Evolutionary conservation across 2,888 invertebrate species (phyloP).

Genomic region (Drosophila multiciliata): DNA sequence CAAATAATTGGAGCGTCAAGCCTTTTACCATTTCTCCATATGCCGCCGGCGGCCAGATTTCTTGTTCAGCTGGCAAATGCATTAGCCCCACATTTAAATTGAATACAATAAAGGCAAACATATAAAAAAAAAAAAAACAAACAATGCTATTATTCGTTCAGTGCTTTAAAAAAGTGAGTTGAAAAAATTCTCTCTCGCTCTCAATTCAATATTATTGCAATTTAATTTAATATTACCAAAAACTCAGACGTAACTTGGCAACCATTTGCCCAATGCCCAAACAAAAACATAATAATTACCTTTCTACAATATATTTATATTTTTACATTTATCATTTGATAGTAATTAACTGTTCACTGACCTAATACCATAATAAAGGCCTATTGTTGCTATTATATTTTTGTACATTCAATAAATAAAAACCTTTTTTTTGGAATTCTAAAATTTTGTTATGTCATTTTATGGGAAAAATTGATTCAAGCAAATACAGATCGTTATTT

Average conservation of each 20-base stretch:
- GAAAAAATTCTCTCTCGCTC: not conserved
- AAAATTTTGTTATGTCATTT: not conserved
- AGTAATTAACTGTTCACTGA: not conserved
- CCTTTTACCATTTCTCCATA: slow-evolving; percentile 45
- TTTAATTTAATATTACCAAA: not conserved
- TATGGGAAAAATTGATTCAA: not conserved
- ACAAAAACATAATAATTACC: not conserved
- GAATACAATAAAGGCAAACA: not conserved
- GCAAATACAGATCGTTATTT: not conserved
- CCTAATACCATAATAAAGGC: not conserved
- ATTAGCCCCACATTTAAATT: slow-evolving; percentile 26
- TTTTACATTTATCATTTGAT: not conserved
- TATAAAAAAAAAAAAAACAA: not conserved
- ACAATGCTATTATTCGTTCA: not conserved
- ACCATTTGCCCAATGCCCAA: not conserved
- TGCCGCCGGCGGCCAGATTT: slow-evolving; percentile 46
- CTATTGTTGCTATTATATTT: not conserved
- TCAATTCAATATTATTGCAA: not conserved
- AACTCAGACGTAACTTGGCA: too few species aligned
- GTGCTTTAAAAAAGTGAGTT: not conserved
- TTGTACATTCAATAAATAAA: not conserved
- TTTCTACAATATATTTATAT: not conserved
- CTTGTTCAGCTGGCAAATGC: slow-evolving; percentile 40
- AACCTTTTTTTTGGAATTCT: not conserved
- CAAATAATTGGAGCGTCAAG: slow-evolving; percentile 69